Evolutionary conservation across 2,113 vertebrate genomes (phyloP).

Genomic region (Martes martes): DNA sequence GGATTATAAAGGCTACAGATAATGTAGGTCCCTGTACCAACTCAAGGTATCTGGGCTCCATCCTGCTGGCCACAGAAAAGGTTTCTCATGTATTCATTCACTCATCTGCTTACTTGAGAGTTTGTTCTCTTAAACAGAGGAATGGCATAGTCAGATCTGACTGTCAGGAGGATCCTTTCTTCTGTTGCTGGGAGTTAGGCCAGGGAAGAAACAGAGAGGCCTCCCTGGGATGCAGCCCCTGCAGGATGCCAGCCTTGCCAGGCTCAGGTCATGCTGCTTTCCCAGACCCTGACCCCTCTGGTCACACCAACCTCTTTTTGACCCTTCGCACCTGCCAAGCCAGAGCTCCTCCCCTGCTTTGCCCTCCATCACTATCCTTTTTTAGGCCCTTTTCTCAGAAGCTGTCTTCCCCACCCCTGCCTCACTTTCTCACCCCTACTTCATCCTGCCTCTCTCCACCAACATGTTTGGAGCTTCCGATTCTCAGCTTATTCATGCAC

Average conservation of each 20-base stretch:
- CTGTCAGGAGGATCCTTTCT: neutral
- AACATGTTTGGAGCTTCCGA: neutral
- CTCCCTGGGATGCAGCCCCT: fast-evolving
- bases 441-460: neutral
- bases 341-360: neutral
- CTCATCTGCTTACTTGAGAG: neutral
- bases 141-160: neutral
- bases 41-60: neutral
- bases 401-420: neutral
- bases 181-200: neutral
- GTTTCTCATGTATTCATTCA: neutral
- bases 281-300: no score
- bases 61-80: neutral
- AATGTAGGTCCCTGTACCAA: neutral
- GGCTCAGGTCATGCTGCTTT: neutral
- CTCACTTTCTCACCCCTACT: neutral
- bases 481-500: neutral
- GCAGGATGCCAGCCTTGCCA: neutral
- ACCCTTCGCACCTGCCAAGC: no score
- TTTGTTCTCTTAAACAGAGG: neutral
- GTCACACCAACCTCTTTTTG: neutral
- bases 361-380: neutral
- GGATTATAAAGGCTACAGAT: neutral
- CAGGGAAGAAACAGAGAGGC: neutral
- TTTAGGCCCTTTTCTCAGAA: neutral